Evolutionary conservation across 2,888 invertebrate species (phyloP).

Genomic region (Apantesis nais): DNA sequence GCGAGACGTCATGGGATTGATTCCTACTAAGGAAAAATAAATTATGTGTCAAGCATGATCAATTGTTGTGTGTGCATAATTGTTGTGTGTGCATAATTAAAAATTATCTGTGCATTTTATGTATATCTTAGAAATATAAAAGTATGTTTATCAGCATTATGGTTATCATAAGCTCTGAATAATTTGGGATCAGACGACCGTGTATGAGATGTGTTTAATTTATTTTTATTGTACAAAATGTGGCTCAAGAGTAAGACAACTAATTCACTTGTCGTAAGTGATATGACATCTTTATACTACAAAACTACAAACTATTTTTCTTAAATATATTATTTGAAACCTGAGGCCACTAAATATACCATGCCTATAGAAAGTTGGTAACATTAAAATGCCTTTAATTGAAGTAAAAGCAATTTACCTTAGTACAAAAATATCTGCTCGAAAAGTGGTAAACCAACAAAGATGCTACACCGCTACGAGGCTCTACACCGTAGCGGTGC

Average conservation of each 20-base stretch:
- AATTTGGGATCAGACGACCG: too few species aligned
- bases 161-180: too few species aligned
- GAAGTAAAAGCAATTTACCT: neutral
- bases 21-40: neutral
- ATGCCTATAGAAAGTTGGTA: neutral
- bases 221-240: neutral
- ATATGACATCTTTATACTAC: neutral
- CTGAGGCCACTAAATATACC: neutral
- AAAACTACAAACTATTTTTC: too few species aligned
- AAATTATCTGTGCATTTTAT: neutral
- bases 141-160: neutral
- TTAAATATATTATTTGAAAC: neutral
- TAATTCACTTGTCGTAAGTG: neutral
- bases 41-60: neutral
- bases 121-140: neutral
- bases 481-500: constrained; percentile 26
- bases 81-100: too few species aligned
- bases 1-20: neutral
- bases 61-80: neutral
- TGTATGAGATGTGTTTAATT: neutral
- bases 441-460: constrained; percentile 40
- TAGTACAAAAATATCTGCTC: neutral
- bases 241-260: neutral
- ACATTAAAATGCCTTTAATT: neutral
- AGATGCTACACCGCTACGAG: constrained; percentile 47